These are phyloP conservation scores for Acrossocheilus fasciatus DNA, from an alignment of 2,797 vertebrate species.

Conservation along the genomic window DNA sequence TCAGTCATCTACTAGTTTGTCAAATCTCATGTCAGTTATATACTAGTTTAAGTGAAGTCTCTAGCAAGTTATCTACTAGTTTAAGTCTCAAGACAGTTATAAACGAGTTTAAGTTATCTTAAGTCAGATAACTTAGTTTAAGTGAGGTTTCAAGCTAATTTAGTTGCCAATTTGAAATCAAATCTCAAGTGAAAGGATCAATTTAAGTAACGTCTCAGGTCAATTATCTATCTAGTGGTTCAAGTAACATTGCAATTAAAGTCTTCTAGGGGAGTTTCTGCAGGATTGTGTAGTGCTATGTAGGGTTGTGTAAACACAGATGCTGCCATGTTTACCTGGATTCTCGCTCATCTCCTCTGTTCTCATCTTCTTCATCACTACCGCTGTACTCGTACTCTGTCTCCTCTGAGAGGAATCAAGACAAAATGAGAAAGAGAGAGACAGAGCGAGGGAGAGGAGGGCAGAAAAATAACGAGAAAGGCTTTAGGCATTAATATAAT, in stretches of 20 bases:
- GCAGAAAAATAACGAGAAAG: slow-evolving; percentile 29
- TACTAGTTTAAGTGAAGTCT: not conserved
- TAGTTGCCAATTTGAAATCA: not conserved
- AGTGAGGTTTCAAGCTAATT: not conserved
- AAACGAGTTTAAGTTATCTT: not conserved
- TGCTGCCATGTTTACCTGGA: slow-evolving; percentile 81
- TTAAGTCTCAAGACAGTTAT: not conserved
- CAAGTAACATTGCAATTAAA: not conserved
- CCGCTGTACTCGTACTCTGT: slow-evolving; percentile 95
- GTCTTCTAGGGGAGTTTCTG: not conserved
- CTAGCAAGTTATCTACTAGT: not conserved
- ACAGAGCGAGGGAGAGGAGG: not conserved
- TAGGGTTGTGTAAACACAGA: slow-evolving; percentile 9
- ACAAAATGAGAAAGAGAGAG: not conserved
- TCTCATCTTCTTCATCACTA: slow-evolving; percentile 93
- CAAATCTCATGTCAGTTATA: not conserved
- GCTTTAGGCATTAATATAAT: slow-evolving; percentile 29
- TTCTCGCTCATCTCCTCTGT: slow-evolving; percentile 89
- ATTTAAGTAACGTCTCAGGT: not conserved
- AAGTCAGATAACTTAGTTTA: not conserved
- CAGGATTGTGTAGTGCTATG: not conserved
- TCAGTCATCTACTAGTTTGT: not conserved
- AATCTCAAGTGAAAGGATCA: not conserved
- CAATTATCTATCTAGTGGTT: not conserved
- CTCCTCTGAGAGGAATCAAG: slow-evolving; percentile 80